Base-by-base conservation (phyloP, 2,797 vertebrate genomes). In the Rhinogobio ventralis region DNA sequence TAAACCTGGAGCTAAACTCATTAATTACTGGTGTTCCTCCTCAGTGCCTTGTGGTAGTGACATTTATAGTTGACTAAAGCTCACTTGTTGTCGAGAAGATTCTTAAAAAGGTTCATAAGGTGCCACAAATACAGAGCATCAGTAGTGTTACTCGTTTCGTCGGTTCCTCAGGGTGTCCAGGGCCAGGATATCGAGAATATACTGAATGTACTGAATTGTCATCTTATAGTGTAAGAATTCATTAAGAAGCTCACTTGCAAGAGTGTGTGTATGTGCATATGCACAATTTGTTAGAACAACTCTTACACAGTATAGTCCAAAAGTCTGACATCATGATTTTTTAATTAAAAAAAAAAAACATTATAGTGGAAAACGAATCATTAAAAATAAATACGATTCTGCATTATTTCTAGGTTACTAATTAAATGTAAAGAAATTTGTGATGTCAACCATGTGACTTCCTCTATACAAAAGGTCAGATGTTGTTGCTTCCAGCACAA, bases 41-140 rank as follows among this genome's bases (percentile, higher is more conserved):
- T 78, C 82, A 2, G 23, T 66, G 25, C 33, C n/a, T 81, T 81
- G 74, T 83, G 79, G 36, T 80, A 51, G 46, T 83, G 30, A 73
- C 57, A 51, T 79, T 82, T 82, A 77, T 33, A 72, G 39, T 55
- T 28, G 9, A 69, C 51, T 78, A 13, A 30, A 81, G 39, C 68
- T 36, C 14, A 46, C 60, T 30, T 73, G n/a, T 77, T 82, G 42
- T 75, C 19, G 17, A 25, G 9, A 66, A 36, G 17, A 57, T 20
- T 49, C n/a, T 67, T 79, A 67, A 62, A 45, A 76, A 2, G 7
- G 30, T 66, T 46, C 7, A 39, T 68, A 36, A 39, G 30, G 62
- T 53, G 64, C 8, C 64, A 68, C 20, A 68, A 62, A 78, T 30
- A 42, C 15, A 62, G 55, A 66, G 42, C 51, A 49, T 67, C 10